Evolutionary conservation across 2,888 invertebrate genomes (phyloP).

Genomic region (Lasioglossum leucozonium): DNA sequence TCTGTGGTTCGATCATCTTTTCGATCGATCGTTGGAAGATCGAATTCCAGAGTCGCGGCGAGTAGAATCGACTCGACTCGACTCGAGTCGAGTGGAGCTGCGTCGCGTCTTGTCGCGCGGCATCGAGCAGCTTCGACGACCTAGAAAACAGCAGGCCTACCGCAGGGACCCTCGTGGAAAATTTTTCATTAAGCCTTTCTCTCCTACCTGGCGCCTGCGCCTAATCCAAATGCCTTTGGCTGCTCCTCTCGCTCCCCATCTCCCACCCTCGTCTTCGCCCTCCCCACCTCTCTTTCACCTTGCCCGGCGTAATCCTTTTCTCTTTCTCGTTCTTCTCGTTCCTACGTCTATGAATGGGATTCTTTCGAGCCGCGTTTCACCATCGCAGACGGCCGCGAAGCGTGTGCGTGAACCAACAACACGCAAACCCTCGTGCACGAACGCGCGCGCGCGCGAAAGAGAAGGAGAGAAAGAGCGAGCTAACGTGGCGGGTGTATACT

Average conservation of each 20-base stretch:
- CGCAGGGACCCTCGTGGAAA: slow-evolving; percentile 68
- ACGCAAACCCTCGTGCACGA: background rate
- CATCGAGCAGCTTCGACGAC: slow-evolving; percentile 49
- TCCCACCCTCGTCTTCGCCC: slow-evolving; percentile 14
- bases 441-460: no score
- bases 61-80: background rate
- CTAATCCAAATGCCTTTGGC: slow-evolving; percentile 71
- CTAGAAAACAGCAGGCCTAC: slow-evolving; percentile 66
- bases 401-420: background rate
- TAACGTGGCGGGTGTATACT: background rate
- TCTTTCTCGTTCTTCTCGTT: slow-evolving; percentile 66
- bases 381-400: slow-evolving; percentile 16
- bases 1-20: slow-evolving; percentile 34
- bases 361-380: slow-evolving; percentile 75
- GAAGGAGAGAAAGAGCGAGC: no score
- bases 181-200: slow-evolving; percentile 80
- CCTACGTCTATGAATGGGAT: slow-evolving; percentile 80
- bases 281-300: slow-evolving; percentile 50
- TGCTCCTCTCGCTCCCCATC: slow-evolving; percentile 13
- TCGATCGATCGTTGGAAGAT: slow-evolving; percentile 68
- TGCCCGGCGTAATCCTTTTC: slow-evolving; percentile 54
- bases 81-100: slow-evolving; percentile 1
- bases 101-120: slow-evolving; percentile 5
- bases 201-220: slow-evolving; percentile 76
- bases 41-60: slow-evolving; percentile 65